Evolutionary conservation across 2,113 vertebrate genomes (phyloP), one percentile per base, ranked within the genome.

Genomic region (Boulengeromyrus knoepffleri): DNA sequence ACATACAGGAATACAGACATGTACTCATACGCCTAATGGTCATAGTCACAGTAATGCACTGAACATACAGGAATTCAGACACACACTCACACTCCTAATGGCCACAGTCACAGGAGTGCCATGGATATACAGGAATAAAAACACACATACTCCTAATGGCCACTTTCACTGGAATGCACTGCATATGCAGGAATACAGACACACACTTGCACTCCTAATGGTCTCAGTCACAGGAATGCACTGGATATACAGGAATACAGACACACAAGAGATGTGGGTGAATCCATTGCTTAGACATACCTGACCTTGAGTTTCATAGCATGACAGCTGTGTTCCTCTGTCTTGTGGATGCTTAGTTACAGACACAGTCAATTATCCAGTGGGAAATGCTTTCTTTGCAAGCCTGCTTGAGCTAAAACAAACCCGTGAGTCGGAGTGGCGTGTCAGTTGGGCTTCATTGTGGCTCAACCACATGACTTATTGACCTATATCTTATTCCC

Each of bases 321-420:
- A 53, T 21, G 39, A 39, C 50, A 24, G 89, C 52, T 80, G 36
- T 39, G 39, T 53, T 50, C 50, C 53, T 83, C 77, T 58, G 89
- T 89, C 89, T 46, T 52, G 52, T 42, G 89, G 50, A 19, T 53
- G 39, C 52, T 89, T 89, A 62, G 89, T 89, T 89, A 80, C 89
- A 85, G 89, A 80, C 89, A 89, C 52, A 83, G 36, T 62, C 89
- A 1, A 53, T 85, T 89, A 85, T 89, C 77, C 77, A 47, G 50
- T 52, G 42, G 49, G 50, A 85, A 89, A 85, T 89, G 74, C 89
- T 89, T 50, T 89, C 74, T 89, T 85, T 84, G 89, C 56, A 52
- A 36, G 89, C 50, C 89, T 85, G 80, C 83, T 85, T 84, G 53
- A 53, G 80, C 89, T 39, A 36, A 42, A 85, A 85, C 42, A 36